Conservation (phyloP, 2,888 invertebrate species). For the Empis livida region DNA sequence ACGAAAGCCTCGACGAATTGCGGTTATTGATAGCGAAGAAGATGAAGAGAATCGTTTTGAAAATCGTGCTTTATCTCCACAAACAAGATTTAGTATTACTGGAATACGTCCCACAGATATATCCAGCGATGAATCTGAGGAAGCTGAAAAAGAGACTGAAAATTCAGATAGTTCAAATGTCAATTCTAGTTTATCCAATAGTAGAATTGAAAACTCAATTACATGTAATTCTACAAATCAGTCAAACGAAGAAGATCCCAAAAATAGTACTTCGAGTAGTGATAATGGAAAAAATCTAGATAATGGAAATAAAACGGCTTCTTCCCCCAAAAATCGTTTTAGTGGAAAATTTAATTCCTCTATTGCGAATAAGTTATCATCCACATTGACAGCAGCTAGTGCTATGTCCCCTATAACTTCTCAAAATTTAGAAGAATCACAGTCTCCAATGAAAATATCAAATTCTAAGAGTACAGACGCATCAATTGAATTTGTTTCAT, state of each 20-base stretch:
- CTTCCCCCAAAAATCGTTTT: background rate
- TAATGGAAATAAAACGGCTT: background rate
- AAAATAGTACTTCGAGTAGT: background rate
- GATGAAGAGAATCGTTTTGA: slow-evolving; percentile 22
- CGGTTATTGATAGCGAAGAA: slow-evolving; percentile 11
- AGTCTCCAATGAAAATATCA: background rate
- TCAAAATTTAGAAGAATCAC: background rate
- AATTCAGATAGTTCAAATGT: too few relatives aligned
- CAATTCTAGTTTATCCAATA: background rate
- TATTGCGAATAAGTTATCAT: slow-evolving; percentile 9
- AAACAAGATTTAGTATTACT: slow-evolving; percentile 32
- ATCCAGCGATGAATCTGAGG: slow-evolving; percentile 11
- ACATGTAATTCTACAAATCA: background rate
- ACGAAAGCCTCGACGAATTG: slow-evolving; percentile 6
- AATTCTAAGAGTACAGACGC: too few relatives aligned
- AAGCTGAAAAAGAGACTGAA: too few relatives aligned
- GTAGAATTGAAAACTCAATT: background rate
- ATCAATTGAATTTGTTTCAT: background rate
- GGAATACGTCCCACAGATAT: slow-evolving; percentile 27
- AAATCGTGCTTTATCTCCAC: slow-evolving; percentile 23
- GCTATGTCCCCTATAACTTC: too few relatives aligned
- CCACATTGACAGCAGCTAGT: slow-evolving; percentile 5
- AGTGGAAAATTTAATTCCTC: slow-evolving; percentile 4
- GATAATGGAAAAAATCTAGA: background rate
- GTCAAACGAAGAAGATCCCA: background rate